phyloP scores from a whole-genome alignment of 2,113 vertebrate species.

The Ammodramus savannarum region DNA sequence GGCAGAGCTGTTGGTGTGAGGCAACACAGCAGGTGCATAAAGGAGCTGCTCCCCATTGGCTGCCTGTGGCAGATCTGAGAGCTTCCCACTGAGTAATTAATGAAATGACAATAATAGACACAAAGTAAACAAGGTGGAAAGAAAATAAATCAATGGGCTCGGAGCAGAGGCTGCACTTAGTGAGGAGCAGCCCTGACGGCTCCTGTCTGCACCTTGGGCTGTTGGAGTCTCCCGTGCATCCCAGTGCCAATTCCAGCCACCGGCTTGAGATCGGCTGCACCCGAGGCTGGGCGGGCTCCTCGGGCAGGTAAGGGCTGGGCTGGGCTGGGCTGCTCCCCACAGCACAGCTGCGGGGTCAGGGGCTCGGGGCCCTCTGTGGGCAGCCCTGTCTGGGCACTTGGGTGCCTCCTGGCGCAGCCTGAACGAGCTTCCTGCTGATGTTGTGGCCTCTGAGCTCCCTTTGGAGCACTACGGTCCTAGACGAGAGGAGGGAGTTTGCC shows the following conservation, averaged over 20 bases:
- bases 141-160: slow-evolving; percentile 58
- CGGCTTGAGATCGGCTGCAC: not conserved
- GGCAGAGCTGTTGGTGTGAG: slow-evolving; percentile 3
- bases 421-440: not conserved
- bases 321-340: not conserved
- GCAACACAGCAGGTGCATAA: slow-evolving; percentile 12
- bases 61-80: slow-evolving; percentile 5
- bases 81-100: slow-evolving; percentile 64
- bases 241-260: not conserved
- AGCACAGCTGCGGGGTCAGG: not conserved
- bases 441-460: not conserved
- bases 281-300: accelerated
- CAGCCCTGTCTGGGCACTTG: not conserved
- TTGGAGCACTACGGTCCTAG: not conserved
- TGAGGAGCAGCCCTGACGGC: not conserved
- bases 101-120: slow-evolving; percentile 64
- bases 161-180: slow-evolving; percentile 20
- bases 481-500: not conserved
- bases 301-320: slow-evolving; percentile 45
- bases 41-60: slow-evolving; percentile 54
- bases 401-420: not conserved
- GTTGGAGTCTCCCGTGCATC: not conserved
- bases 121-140: slow-evolving; percentile 62
- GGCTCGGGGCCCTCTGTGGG: not conserved
- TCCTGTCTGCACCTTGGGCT: not conserved